Evolutionary conservation across 2,797 vertebrate species (phyloP).

Genomic region (Pseudomugil tenellus): DNA sequence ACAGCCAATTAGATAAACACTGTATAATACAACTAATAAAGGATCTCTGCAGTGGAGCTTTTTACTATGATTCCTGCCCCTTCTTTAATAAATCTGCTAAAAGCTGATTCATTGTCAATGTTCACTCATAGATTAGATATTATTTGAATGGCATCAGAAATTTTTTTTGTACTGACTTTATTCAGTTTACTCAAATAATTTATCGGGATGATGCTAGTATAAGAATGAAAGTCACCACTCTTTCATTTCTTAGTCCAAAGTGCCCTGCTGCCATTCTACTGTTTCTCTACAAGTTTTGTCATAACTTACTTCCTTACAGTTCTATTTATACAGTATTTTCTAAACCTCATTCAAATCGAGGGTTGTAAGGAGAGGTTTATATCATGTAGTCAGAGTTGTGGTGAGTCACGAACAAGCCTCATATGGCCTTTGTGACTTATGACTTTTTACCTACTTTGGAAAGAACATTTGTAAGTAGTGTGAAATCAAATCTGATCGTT

Average conservation of each 20-base stretch:
- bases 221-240: not conserved
- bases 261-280: not conserved
- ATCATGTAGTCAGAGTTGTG: constrained; percentile 19
- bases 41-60: not conserved
- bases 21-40: not conserved
- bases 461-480: not conserved
- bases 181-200: not conserved
- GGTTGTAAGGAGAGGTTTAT: constrained; percentile 30
- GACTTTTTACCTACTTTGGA: constrained; percentile 46
- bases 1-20: not conserved
- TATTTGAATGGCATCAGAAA: not conserved
- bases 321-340: constrained; percentile 4
- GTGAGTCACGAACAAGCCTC: constrained; percentile 45
- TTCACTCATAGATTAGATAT: not conserved
- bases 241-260: not conserved
- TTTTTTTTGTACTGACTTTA: not conserved
- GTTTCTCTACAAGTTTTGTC: not conserved
- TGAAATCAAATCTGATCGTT: not conserved
- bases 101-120: not conserved
- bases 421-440: constrained; percentile 25
- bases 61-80: not conserved
- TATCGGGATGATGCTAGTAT: not conserved
- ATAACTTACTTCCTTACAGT: not conserved
- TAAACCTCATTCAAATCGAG: not conserved
- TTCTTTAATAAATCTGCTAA: not conserved